Base-by-base conservation (phyloP, 2,888 invertebrate genomes). In the Pardosa pseudoannulata region DNA sequence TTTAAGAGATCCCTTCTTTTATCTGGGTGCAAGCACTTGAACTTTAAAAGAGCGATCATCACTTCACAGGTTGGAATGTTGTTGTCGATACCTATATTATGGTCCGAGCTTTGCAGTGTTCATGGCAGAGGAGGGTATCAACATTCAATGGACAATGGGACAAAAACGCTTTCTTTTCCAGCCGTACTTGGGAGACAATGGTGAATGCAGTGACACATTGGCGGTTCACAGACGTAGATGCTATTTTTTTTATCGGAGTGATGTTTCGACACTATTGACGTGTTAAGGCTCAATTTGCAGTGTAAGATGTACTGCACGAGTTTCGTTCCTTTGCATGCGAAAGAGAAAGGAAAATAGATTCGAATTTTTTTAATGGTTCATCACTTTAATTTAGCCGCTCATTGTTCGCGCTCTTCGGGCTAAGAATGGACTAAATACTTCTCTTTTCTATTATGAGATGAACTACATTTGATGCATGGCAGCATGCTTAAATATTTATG, bases 31-130 rank as follows among this genome's bases (percentile, higher is more conserved):
- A 23, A 7, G 56, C 23, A 56, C 56, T 56, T 56, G 56, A 56
- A 56, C 56, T 56, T 56, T 56, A 56, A n/a, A 56, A 56, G 23
- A 23, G 56, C 23, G 19, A 56, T 56, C 19, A 56, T 56, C 36
- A 36, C 36, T 19, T 56, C 56, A 56, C 41, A 13, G 16, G 16
- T 23, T 56, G 56, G 56, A 46, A n/a, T n/a, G n/a, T n/a, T n/a
- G n/a, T n/a, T n/a, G n/a, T n/a, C n/a, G n/a, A n/a, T n/a, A n/a
- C n/a, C n/a, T 13, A 46, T 46, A 16, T 19, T 23, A 23, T 23
- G 11, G 23, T 16, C 5, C 23, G 19, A 7, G 23, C 9, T 9
- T 7, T 36, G 36, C 36, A 36, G 36, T 36, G 36, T 36, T 36
- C 6, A 7, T 36, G 5, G 36, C 36, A 6, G n/a, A 46, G 46